phyloP scores from a whole-genome alignment of 2,113 vertebrate genomes.

The Macrotus californicus region DNA sequence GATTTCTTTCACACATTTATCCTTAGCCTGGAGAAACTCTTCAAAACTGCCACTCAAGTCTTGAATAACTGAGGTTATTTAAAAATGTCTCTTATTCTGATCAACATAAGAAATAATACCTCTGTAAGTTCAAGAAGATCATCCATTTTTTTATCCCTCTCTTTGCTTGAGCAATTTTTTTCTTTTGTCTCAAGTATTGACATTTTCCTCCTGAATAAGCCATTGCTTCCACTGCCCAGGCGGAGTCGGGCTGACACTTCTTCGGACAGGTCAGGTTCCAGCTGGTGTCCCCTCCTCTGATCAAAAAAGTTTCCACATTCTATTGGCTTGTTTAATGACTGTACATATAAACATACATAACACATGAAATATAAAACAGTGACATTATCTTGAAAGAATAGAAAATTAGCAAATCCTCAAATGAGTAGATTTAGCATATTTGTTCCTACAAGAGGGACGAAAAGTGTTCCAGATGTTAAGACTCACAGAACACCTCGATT shows the following conservation, averaged over 20 bases:
- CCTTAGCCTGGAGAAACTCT: not conserved
- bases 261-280: conserved; percentile 86
- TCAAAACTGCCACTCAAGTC: not conserved
- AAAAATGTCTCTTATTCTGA: not conserved
- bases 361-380: conserved; percentile 26
- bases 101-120: conserved; percentile 63
- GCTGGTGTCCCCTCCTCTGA: conserved; percentile 71
- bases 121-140: conserved; percentile 83
- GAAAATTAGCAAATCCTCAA: not conserved
- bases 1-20: not conserved
- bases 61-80: not conserved
- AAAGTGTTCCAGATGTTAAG: not conserved
- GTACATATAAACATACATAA: not conserved
- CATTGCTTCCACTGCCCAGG: conserved; percentile 77
- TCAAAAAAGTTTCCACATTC: conserved; percentile 48
- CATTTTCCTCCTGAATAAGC: conserved; percentile 60
- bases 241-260: conserved; percentile 87
- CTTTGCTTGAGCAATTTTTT: conserved; percentile 58
- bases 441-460: not conserved
- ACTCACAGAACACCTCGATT: not conserved
- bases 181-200: conserved; percentile 63
- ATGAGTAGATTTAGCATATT: not conserved
- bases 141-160: conserved; percentile 78
- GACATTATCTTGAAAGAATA: conserved; percentile 26
- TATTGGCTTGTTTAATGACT: conserved; percentile 35